Evolutionary conservation across 2,888 invertebrate genomes (phyloP).

Genomic region (Tryphoninae sp.): DNA sequence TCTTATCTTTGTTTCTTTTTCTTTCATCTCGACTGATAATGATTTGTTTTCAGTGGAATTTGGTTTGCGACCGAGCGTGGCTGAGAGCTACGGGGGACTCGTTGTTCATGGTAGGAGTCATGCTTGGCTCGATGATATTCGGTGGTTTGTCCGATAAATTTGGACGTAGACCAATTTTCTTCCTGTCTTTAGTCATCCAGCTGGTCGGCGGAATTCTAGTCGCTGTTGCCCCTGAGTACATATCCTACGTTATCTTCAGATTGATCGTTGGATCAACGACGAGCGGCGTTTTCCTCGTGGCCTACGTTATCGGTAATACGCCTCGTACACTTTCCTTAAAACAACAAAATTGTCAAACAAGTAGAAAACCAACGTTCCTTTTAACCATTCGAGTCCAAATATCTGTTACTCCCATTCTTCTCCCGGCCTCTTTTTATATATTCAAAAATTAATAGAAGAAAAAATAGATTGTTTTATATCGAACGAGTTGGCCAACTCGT

Average conservation of each 20-base stretch:
- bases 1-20: background rate
- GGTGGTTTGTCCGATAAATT: constrained; percentile 88
- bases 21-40: constrained; percentile 9
- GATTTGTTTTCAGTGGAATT: constrained; percentile 83
- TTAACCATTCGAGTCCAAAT: background rate
- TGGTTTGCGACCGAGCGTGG: constrained; percentile 86
- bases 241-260: constrained; percentile 86
- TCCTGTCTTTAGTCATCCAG: constrained; percentile 87
- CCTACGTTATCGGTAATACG: constrained; percentile 88
- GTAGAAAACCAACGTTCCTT: background rate
- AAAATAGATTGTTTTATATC: background rate
- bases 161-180: constrained; percentile 88
- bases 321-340: constrained; percentile 1
- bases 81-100: constrained; percentile 86
- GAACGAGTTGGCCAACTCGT: constrained; percentile 12
- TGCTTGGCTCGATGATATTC: constrained; percentile 88
- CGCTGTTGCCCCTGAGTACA: constrained; percentile 86
- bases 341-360: constrained; percentile 12
- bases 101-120: constrained; percentile 88
- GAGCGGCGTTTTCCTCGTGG: constrained; percentile 89
- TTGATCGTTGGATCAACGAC: constrained; percentile 88
- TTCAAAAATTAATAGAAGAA: background rate
- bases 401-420: background rate
- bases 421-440: background rate
- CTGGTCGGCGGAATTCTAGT: constrained; percentile 86